Base-by-base conservation (phyloP, 2,888 invertebrate species). In the Biston betularia region DNA sequence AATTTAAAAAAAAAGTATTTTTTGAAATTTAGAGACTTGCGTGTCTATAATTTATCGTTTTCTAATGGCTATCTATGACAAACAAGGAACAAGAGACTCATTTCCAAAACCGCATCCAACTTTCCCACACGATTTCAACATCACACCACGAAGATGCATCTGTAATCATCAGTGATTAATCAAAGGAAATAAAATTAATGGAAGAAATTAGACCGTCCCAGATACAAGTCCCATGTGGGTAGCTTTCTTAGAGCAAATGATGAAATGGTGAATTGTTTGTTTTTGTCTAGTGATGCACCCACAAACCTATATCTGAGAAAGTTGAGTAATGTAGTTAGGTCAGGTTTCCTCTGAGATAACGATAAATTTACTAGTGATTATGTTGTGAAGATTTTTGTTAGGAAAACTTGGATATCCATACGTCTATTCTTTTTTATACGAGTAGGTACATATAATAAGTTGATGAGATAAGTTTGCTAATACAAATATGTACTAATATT, bases 121-220 rank as follows among this genome's bases (percentile, higher is more conserved):
- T 63, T 63, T 68, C 68, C 56, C 68, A 68, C 56, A 58, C 48
- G 15, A 35, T 66, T 66, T 53, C 66, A 56, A 63, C 68, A 52
- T 33, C 42, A 35, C 58, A 45, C 54, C 57, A 53, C 59, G 61
- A 50, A 61, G 56, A 54, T 58, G 63, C 63, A 63, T 68, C 68
- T 57, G 60, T 64, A 68, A 68, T 63, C 67, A 68, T 68, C 52
- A 63, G 68, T 60, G 63, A 68, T 68, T 68, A 68, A 68, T 68
- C 68, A 68, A 60, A 56, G 67, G 60, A 63, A 68, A 68, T 63
- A 64, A 68, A 68, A 68, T 68, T 68, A 68, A 68, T 68, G 68
- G 63, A 68, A 67, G 58, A 48, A 67, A 67, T 67, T 67, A 67
- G 58, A 59, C 58, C 67, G 67, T 55, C 67, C 67, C 50, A 59